Evolutionary conservation across 2,888 invertebrate species (phyloP).

Genomic region (Eupithecia pulchellata): DNA sequence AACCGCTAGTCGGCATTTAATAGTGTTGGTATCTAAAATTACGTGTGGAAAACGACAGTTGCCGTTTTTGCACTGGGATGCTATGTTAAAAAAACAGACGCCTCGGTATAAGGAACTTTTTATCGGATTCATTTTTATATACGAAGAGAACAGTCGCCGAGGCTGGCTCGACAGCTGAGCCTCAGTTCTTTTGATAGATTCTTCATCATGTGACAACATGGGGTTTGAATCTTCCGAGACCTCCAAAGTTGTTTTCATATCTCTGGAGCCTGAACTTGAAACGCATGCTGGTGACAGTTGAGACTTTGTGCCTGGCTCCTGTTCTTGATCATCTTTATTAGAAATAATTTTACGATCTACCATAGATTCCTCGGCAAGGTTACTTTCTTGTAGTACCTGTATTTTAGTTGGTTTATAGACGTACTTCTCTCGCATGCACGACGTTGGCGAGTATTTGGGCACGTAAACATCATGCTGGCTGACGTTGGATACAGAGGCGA

Average conservation of each 20-base stretch:
- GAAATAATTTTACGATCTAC: neutral
- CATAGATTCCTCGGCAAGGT: neutral
- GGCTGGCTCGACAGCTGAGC: neutral
- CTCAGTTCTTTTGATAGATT: neutral
- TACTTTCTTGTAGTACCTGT: neutral
- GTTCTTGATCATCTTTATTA: neutral
- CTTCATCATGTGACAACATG: neutral
- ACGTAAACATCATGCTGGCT: constrained; percentile 13
- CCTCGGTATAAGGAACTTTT: constrained; percentile 56
- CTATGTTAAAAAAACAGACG: constrained; percentile 63
- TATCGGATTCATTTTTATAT: constrained; percentile 25
- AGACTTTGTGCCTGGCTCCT: neutral
- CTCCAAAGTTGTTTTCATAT: constrained; percentile 1
- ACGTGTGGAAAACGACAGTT: constrained; percentile 59
- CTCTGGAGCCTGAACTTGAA: constrained; percentile 38
- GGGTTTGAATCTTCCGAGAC: neutral
- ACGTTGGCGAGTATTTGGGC: neutral
- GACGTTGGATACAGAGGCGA: constrained; percentile 6
- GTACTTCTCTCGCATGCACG: constrained; percentile 14
- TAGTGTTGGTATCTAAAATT: constrained; percentile 27
- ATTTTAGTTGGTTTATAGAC: constrained; percentile 27
- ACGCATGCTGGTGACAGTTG: constrained; percentile 8
- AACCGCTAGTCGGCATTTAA: constrained; percentile 44
- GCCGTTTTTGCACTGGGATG: constrained; percentile 54
- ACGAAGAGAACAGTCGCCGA: neutral